Base-by-base conservation (phyloP, 2,888 invertebrate genomes). In the Aleiodes testaceus region DNA sequence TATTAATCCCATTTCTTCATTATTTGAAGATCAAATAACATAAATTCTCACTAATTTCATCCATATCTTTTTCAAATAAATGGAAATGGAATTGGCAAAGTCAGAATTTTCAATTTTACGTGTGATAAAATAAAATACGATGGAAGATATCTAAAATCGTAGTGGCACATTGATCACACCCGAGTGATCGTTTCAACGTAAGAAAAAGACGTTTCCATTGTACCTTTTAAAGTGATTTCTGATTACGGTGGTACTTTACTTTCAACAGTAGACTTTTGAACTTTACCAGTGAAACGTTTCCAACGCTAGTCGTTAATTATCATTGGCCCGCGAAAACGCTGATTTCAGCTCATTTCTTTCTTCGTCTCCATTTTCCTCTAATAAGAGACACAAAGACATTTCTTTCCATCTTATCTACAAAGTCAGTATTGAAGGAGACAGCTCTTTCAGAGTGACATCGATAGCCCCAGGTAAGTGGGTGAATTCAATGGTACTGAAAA, bases 181-280 rank as follows among this genome's bases (percentile, higher is more conserved):
- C 9, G 42, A 18, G 11, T 20, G 18, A 42, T 16, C 18, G 59
- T 42, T 59, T 42, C 12, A 18, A 12, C 16, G n/a, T 59, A 18
- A 59, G 9, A 42, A 59, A 26, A 42, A 59, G 20, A 59, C 18
- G 11, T 59, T 42, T 59, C 9, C 16, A 16, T 59, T 30, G 30
- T 59, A 30, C 22, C 36, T 59, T 59, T 42, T 42, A 42, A 59
- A 59, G 59, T 42, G 59, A 59, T 59, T 59, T 59, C 42, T 42
- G 42, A 59, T 59, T 59, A 42, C 36, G 18, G 16, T 59, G 14
- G 59, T 59, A 59, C 59, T 59, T 47, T 14, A 36, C 42, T 16
- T 42, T 44, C 16, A 59, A 59, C 59, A 4, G 59, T 42, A 42
- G 16, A 36, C 16, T 59, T 59, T 42, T 14, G 26, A 59, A 18